Base-by-base conservation (phyloP, 2,113 vertebrate genomes). In the Nannospalax galili region DNA sequence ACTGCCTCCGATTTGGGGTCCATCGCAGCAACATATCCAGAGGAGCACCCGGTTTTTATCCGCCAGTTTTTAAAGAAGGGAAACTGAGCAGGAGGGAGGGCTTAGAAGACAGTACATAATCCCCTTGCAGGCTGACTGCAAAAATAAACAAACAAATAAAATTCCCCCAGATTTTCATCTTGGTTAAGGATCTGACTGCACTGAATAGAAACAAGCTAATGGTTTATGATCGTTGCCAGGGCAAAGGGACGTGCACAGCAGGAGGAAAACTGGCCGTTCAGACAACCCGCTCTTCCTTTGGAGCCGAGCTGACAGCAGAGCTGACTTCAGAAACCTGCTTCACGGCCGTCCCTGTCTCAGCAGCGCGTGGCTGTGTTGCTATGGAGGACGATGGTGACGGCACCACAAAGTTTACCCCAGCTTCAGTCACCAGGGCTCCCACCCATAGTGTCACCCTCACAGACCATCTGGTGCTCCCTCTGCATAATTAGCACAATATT, bases 401-500 rank as follows among this genome's bases (percentile, higher is more conserved):
- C 97, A 20, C 89, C 97, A 96, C 92, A 88, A 95, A 96, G 96
- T 97, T 97, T 97, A 93, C 92, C 97, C 96, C 94, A 96, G 96
- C 82, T 94, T 98, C 97, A 97, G 97, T 97, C 90, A 94, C 77
- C 96, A 97, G 90, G 95, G 93, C 95, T 97, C 96, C 96, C 96
- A 97, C 94, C 97, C 96, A 94, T 96, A 97, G 84, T 64, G 35
- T 98, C 95, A 97, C 97, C 95, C 96, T 97, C 94, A 97, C 96
- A 94, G 98, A 97, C 96, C 98, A 98, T 98, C 98, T 98, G 97
- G 91, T 97, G 93, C 93, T 97, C 96, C 97, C 98, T 98, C 97
- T 97, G 90, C 97, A 98, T 95, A 98, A 98, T 98, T 98, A 98
- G 96, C 96, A 98, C 98, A 98, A 98, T 95, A 98, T 95, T 98